phyloP scores from a whole-genome alignment of 1,140 invertebrate species.

The Diorhabda sublineata region DNA sequence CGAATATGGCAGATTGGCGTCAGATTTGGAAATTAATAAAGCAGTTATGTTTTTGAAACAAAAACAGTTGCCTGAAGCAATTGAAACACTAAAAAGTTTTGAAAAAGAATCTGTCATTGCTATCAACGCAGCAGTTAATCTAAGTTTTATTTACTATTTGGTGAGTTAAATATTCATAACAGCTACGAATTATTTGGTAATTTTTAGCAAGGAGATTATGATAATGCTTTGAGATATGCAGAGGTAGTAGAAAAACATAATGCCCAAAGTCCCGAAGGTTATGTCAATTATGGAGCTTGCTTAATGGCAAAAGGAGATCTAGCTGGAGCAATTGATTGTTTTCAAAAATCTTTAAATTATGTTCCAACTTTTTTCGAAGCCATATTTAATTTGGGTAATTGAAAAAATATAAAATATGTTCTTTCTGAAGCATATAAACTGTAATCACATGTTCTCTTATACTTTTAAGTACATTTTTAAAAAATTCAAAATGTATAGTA shows the following conservation, averaged over 20 bases:
- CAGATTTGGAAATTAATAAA: constrained; percentile 91
- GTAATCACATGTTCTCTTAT: no score
- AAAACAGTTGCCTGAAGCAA: constrained; percentile 75
- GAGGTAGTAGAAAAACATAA: constrained; percentile 66
- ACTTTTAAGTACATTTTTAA: no score
- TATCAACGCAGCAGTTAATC: constrained; percentile 82
- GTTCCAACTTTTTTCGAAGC: constrained; percentile 85
- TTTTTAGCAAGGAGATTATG: constrained; percentile 72
- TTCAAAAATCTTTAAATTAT: constrained; percentile 73
- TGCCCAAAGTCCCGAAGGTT: constrained; percentile 56
- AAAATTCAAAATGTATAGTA: no score
- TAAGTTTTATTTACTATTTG: constrained; percentile 85
- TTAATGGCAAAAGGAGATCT: constrained; percentile 68
- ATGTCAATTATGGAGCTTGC: constrained; percentile 87
- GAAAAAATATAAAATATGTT: no score
- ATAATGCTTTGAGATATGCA: constrained; percentile 79
- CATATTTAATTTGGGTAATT: constrained; percentile 80
- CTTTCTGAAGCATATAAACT: no score
- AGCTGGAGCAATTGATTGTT: constrained; percentile 72
- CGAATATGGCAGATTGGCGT: constrained; percentile 69
- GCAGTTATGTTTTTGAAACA: constrained; percentile 85
- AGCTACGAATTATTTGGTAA: neutral
- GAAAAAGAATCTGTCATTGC: constrained; percentile 83
- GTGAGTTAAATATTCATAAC: constrained; percentile 46
- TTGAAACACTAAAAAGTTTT: constrained; percentile 85